Conservation (phyloP, 2,888 invertebrate species). For the Archips crataeganus region DNA sequence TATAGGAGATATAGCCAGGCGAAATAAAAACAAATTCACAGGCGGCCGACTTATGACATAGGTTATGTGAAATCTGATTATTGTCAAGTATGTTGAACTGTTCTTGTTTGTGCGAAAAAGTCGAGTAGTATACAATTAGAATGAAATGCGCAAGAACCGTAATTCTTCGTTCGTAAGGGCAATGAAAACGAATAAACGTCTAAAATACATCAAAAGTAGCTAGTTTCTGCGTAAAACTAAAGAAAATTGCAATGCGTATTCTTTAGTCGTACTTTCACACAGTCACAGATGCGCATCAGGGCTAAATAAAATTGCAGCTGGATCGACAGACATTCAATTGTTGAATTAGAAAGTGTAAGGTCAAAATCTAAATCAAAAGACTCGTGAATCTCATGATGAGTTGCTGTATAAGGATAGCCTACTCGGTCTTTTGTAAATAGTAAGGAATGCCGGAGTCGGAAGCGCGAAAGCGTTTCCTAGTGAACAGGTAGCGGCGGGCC, state of each 20-base stretch:
- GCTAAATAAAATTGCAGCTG: no score
- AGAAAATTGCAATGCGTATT: background rate
- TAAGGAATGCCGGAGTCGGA: slow-evolving; percentile 23
- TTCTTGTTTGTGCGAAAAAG: slow-evolving; percentile 7
- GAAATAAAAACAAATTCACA: slow-evolving; percentile 33
- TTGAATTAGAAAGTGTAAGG: no score
- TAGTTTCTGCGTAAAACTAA: background rate
- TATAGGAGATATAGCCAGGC: slow-evolving; percentile 24
- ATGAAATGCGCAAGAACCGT: background rate
- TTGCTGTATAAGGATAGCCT: background rate
- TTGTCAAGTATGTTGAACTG: slow-evolving; percentile 18
- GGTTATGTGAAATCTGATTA: slow-evolving; percentile 36
- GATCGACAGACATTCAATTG: no score
- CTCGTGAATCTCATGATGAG: background rate
- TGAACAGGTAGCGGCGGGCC: slow-evolving; percentile 8
- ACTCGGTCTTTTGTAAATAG: background rate
- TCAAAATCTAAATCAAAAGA: no score
- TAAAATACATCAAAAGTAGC: background rate
- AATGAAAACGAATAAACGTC: background rate
- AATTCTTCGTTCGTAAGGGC: background rate
- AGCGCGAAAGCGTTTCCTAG: slow-evolving; percentile 19
- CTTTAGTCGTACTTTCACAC: no score
- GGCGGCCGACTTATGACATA: slow-evolving; percentile 38
- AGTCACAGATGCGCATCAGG: no score
- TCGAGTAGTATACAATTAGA: background rate